Conservation (phyloP, 2,888 invertebrate species). For the Dryobota labecula region DNA sequence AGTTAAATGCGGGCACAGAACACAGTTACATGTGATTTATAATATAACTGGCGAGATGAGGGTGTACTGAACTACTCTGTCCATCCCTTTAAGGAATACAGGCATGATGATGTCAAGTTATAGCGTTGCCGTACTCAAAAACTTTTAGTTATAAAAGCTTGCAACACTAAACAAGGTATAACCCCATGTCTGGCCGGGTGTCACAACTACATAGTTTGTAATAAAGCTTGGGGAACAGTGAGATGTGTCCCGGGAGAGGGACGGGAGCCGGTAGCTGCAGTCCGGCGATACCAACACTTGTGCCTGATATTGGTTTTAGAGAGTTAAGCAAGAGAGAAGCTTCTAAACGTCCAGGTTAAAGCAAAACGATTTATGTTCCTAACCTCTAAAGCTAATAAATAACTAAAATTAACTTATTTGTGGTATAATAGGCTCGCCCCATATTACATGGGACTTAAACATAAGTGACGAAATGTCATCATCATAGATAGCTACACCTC, state of each 20-base stretch:
- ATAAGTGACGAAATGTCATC: neutral
- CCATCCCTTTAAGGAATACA: slow-evolving; percentile 10
- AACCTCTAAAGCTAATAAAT: neutral
- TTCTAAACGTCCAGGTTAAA: neutral
- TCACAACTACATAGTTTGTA: slow-evolving; percentile 40
- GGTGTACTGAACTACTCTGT: neutral
- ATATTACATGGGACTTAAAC: neutral
- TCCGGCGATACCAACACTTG: slow-evolving; percentile 2
- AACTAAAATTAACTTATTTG: neutral
- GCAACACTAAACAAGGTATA: slow-evolving; percentile 10
- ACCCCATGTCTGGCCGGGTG: slow-evolving; percentile 23
- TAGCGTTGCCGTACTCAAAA: slow-evolving; percentile 39
- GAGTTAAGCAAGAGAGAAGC: neutral
- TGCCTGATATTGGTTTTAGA: slow-evolving; percentile 33
- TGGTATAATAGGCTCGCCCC: neutral
- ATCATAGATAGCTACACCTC: too few species aligned
- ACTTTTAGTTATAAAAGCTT: slow-evolving; percentile 13
- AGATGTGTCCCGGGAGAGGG: slow-evolving; percentile 33
- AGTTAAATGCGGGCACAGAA: neutral
- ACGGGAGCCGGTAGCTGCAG: slow-evolving; percentile 7
- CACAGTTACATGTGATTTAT: neutral
- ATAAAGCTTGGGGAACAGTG: slow-evolving; percentile 39
- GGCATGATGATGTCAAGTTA: slow-evolving; percentile 2
- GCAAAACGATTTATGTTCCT: neutral
- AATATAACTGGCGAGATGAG: neutral